These are phyloP conservation scores for Chrysogorgia sp. DNA, from an alignment of 92 coral and sea anemone genomes.

Conservation along the genomic window DNA sequence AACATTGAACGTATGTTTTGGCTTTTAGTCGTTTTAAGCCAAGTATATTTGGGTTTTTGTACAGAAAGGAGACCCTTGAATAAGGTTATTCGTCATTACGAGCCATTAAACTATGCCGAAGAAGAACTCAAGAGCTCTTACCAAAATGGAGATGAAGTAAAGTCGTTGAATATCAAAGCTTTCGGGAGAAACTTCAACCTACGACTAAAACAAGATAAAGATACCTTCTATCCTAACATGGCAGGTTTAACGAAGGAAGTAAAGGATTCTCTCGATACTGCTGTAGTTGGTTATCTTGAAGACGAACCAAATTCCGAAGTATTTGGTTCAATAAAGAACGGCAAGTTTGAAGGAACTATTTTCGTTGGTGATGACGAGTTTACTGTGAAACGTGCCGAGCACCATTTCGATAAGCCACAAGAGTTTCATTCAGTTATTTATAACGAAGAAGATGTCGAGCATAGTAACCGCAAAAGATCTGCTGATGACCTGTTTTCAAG, in stretches of 20 bases:
- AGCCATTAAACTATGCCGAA: slow-evolving; percentile 69
- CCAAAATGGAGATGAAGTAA: slow-evolving; percentile 53
- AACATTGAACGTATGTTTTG: background rate
- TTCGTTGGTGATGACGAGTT: slow-evolving; percentile 67
- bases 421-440: slow-evolving; percentile 90
- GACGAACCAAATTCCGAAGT: slow-evolving; percentile 71
- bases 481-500: background rate
- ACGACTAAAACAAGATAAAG: slow-evolving; percentile 67
- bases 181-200: slow-evolving; percentile 69
- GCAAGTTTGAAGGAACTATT: slow-evolving; percentile 86
- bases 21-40: background rate
- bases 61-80: slow-evolving; percentile 53
- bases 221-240: slow-evolving; percentile 68
- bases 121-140: slow-evolving; percentile 61
- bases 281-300: slow-evolving; percentile 65
- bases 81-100: slow-evolving; percentile 70
- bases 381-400: slow-evolving; percentile 79
- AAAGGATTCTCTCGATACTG: slow-evolving; percentile 65
- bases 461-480: slow-evolving; percentile 19
- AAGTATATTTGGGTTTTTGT: slow-evolving; percentile 29
- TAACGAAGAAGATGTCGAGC: slow-evolving; percentile 69
- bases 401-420: slow-evolving; percentile 66
- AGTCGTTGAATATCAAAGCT: slow-evolving; percentile 72
- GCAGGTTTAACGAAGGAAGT: slow-evolving; percentile 68
- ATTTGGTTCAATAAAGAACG: slow-evolving; percentile 76